Conservation (phyloP, 2,797 vertebrate species). For the Sphenodon punctatus region DNA sequence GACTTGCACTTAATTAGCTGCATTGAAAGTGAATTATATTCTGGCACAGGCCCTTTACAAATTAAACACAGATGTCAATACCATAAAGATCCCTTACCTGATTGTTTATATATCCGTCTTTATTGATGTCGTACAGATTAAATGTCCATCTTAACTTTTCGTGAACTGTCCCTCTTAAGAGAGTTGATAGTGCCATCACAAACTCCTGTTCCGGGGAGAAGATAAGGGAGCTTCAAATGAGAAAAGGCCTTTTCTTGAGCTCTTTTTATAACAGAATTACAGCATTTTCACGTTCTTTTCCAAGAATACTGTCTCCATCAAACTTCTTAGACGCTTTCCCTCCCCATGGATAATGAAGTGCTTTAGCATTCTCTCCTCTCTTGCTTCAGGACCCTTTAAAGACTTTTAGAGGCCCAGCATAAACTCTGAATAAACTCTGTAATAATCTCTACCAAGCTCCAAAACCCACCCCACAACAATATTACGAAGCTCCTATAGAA, state of each 20-base stretch:
- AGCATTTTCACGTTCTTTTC: neutral
- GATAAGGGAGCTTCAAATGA: neutral
- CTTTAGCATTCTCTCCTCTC: no score
- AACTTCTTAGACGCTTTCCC: neutral
- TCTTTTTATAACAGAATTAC: neutral
- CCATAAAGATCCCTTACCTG: conserved; percentile 80
- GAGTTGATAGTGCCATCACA: conserved; percentile 91
- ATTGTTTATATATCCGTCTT: conserved; percentile 94
- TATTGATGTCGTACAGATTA: conserved; percentile 97
- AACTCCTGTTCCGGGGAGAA: conserved; percentile 84
- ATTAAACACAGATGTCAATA: neutral
- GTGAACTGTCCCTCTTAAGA: conserved; percentile 91
- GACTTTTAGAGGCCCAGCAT: no score
- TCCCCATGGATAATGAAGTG: neutral
- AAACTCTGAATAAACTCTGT: no score
- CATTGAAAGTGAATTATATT: neutral
- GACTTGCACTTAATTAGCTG: neutral
- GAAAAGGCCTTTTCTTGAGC: neutral
- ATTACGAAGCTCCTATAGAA: no score
- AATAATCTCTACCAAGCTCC: no score
- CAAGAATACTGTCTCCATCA: neutral
- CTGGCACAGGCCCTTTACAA: neutral
- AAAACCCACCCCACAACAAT: no score
- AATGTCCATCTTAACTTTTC: conserved; percentile 98
- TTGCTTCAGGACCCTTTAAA: no score